Base-by-base conservation (phyloP, 1,140 invertebrate species). In the Dysdera silvatica region DNA sequence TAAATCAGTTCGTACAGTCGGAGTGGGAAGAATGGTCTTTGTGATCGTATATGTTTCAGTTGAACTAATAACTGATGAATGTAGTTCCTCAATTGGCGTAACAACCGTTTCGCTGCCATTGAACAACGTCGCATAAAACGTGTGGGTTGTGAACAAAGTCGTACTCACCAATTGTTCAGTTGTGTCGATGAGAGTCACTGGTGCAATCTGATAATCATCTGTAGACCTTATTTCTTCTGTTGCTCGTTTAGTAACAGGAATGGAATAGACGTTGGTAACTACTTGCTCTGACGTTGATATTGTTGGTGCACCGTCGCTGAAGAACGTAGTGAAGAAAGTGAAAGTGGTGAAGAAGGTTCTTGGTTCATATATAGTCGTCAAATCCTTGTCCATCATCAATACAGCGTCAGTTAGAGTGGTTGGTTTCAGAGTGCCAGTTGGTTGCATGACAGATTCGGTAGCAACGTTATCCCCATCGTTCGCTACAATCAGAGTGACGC, bases 301-400 rank as follows among this genome's bases (percentile, higher is more conserved):
- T 58, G 85, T 88, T 0, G 87, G 86, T 1, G 85, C 85, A 29
- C 83, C 81, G 64, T 87, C 87, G 71, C 88, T 83, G 76, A 91
- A 92, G 74, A 87, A 92, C 0, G 91, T 94, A 0, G 90, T 94
- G 47, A 91, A 80, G 72, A 91, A 92, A 1, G 89, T 93, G 52
- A 71, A 73, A 3, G 72, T 73, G 24, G 71, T 72, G 40, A 49
- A 73, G 32, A 71, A 58, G 14, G 69, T 72, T 40, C 62, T 49
- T 5, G 71, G 69, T 12, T 69, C 66, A 26, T 52, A 64, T 18
- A 58, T 28, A 4, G 66, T 58, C 3, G 56, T 47, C 14, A 61
- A 20, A 29, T 45, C 59, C 18, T 59, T 63, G 37, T 71, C 57
- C 47, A 63, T 68, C 65, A 71, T 70, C 6, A 65, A 43, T 12